Evolutionary conservation across 1,140 invertebrate genomes (phyloP), one percentile per base, ranked within the genome.

Genomic region (Leptopilina clavipes): DNA sequence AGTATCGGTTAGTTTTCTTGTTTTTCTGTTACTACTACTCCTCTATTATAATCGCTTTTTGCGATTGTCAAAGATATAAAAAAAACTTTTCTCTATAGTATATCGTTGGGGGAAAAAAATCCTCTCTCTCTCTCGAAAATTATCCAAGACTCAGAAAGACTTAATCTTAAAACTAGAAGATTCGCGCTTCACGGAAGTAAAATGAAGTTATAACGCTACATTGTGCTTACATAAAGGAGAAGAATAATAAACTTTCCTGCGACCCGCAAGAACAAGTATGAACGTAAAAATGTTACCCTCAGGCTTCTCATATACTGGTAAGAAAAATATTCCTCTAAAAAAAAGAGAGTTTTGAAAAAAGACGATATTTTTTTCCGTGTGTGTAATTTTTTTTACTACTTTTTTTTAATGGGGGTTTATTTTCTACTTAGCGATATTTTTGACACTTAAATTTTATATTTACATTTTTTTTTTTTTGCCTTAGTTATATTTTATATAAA

Each of bases 31-130:
- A n/a, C n/a, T n/a, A n/a, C n/a, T n/a, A n/a, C n/a, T n/a, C n/a
- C n/a, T n/a, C n/a, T n/a, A n/a, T n/a, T n/a, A n/a, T n/a, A n/a
- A n/a, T n/a, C n/a, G n/a, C n/a, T n/a, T n/a, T n/a, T n/a, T n/a
- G n/a, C n/a, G n/a, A n/a, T n/a, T n/a, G n/a, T 78, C 70, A 65
- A 65, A 65, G 22, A 65, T 25, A 65, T 65, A 65, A 65, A 25
- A 31, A 31, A 31, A 31, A 31, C 25, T 31, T 22, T 65, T 65
- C 25, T n/a, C n/a, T n/a, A n/a, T n/a, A n/a, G n/a, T n/a, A 14
- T 22, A n/a, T 31, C 19, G 22, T 19, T 65, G 59, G 25, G 25
- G 25, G 25, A 31, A 31, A 65, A 65, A 40, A 31, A 3, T 31
- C 25, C 25, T 6, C 25, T 31, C 8, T 31, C 5, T 65, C 25